These are phyloP conservation scores for Poecilia wingei DNA, from an alignment of 2,797 vertebrate species.

Conservation along the genomic window DNA sequence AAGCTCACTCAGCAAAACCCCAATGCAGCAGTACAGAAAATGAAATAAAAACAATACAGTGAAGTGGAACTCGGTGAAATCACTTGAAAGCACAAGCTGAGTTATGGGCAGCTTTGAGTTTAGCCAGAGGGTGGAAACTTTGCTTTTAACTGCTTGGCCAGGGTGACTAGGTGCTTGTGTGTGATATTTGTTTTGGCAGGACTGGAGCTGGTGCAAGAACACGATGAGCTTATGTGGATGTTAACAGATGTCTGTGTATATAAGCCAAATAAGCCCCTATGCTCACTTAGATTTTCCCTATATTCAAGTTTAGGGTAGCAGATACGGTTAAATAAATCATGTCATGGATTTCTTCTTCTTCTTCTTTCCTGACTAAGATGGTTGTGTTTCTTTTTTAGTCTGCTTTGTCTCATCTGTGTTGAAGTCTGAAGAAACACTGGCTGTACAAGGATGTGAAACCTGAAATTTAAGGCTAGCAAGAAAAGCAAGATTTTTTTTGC, in stretches of 20 bases:
- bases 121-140: conserved; percentile 60
- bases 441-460: neutral
- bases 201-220: conserved; percentile 24
- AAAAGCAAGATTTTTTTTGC: neutral
- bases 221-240: conserved; percentile 52
- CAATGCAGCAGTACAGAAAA: conserved; percentile 42
- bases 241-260: conserved; percentile 66
- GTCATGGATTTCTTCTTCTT: conserved; percentile 16
- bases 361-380: conserved; percentile 23
- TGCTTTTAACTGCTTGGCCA: conserved; percentile 60
- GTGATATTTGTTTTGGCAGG: conserved; percentile 49
- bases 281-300: conserved; percentile 64
- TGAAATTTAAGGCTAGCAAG: neutral
- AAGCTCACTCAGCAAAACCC: conserved; percentile 37
- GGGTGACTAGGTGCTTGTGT: conserved; percentile 55
- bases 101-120: conserved; percentile 62
- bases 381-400: conserved; percentile 24
- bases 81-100: conserved; percentile 63
- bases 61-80: conserved; percentile 68
- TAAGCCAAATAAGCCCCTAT: conserved; percentile 65
- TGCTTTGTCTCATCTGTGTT: neutral
- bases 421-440: neutral
- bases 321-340: conserved; percentile 50
- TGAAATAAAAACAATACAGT: conserved; percentile 50
- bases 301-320: conserved; percentile 55